Evolutionary conservation across 2,797 vertebrate genomes (phyloP), one percentile per base, ranked within the genome.

Genomic region (Myotis pilosus): DNA sequence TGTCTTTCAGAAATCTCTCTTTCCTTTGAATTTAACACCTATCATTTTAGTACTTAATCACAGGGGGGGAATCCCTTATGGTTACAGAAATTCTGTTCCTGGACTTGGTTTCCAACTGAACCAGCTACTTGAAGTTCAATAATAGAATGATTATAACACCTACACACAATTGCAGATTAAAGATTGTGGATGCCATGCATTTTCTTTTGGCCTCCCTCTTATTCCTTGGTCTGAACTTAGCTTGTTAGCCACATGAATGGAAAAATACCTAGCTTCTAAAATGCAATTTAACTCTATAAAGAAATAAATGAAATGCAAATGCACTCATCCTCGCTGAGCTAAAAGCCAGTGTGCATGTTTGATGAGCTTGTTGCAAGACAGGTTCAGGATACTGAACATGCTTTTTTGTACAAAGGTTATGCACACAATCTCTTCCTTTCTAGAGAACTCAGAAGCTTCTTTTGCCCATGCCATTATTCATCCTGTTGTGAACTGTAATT

Each of bases 91-190:
- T 76, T 97, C 92, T 93, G 66, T 75, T 97, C 96, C 88, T 95
- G 97, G 97, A 96, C 76, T 95, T 0, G 85, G 81, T 97, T 97
- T 95, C 87, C 85, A 93, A 84, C 64, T 53, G 92, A 96, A 92
- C 28, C 95, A 97, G 96, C 74, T 93, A 93, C 95, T 96, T 97
- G 87, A 97, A 97, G 96, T 84, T 66, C 69, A 89, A 2, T 95
- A 96, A 89, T 89, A 96, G 95, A 96, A 95, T 72, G 25, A 85
- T 92, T 89, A 87, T 82, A 91, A 96, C 94, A 95, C 96, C 89
- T 96, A 97, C 81, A 0, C 33, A 5, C 91, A 97, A 92, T 94
- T 96, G 91, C 90, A 96, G 94, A 94, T 86, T 64, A 87, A 96
- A 92, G 94, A 95, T 83, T 91, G 84, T 78, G 85, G 94, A 95